Evolutionary conservation across 2,113 vertebrate species (phyloP).

Genomic region (Mormyrus iriodes): DNA sequence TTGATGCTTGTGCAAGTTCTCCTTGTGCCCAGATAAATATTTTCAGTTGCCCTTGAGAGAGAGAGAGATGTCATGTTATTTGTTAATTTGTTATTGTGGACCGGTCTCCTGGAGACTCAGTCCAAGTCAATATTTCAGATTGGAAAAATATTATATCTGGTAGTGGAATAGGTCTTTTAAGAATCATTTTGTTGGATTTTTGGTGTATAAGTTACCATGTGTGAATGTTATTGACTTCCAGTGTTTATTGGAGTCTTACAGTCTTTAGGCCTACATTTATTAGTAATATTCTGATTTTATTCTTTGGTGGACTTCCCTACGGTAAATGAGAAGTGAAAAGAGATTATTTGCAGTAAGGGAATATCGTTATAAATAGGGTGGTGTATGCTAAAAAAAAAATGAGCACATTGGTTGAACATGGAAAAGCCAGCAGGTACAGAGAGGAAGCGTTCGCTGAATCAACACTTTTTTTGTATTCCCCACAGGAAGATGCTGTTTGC

Average conservation of each 20-base stretch:
- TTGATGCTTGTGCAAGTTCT: background rate
- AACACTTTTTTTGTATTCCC: conserved; percentile 38
- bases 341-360: background rate
- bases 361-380: background rate
- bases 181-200: background rate
- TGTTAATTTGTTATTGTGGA: background rate
- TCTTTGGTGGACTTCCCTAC: conserved; percentile 10
- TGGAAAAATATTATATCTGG: conserved; percentile 1
- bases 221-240: background rate
- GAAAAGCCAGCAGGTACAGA: background rate
- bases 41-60: background rate
- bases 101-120: background rate
- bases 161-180: background rate
- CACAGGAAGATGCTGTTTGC: conserved; percentile 36
- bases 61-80: background rate
- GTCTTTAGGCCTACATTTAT: background rate
- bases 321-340: background rate
- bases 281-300: background rate
- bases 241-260: background rate
- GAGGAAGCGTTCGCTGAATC: conserved; percentile 33
- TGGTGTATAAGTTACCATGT: background rate
- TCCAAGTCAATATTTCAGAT: background rate
- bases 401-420: conserved; percentile 5
- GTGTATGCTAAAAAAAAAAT: background rate
- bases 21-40: background rate